Evolutionary conservation across 2,113 vertebrate genomes (phyloP).

Genomic region (Drymodes brunneopygia): DNA sequence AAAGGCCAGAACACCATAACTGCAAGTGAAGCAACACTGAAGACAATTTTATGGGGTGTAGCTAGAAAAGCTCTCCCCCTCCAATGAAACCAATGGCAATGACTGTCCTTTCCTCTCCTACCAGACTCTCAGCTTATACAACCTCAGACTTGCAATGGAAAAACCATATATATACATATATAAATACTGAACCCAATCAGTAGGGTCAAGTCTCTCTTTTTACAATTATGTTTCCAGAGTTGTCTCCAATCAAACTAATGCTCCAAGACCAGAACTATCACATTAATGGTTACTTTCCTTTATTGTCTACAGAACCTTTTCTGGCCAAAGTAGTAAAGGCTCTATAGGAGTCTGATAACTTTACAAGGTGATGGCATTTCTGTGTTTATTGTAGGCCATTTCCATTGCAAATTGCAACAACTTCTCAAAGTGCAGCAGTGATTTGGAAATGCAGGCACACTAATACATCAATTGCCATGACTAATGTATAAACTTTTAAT

Average conservation of each 20-base stretch:
- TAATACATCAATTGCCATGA: constrained; percentile 24
- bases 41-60: not conserved
- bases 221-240: not conserved
- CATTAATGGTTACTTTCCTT: constrained; percentile 37
- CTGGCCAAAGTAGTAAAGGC: constrained; percentile 17
- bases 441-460: constrained; percentile 40
- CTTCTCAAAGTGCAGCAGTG: constrained; percentile 26
- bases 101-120: not conserved
- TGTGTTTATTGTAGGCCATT: constrained; percentile 52
- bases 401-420: constrained; percentile 45
- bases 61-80: not conserved
- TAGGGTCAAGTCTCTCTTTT: not conserved
- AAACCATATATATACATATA: not conserved
- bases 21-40: not conserved
- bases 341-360: not conserved
- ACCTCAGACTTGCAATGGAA: not conserved
- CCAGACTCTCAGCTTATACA: not conserved
- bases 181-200: not conserved
- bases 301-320: constrained; percentile 30
- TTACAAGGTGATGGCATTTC: constrained; percentile 25
- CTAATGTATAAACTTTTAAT: constrained; percentile 26
- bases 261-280: constrained; percentile 6
- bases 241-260: constrained; percentile 19
- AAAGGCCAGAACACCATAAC: not conserved
- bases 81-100: not conserved